Percentiles rank a stretch among this genome's conserved stretches.
These are phyloP conservation scores for Lysandra coridon DNA, from an alignment of 2,888 invertebrate species.

Conservation along the genomic window DNA sequence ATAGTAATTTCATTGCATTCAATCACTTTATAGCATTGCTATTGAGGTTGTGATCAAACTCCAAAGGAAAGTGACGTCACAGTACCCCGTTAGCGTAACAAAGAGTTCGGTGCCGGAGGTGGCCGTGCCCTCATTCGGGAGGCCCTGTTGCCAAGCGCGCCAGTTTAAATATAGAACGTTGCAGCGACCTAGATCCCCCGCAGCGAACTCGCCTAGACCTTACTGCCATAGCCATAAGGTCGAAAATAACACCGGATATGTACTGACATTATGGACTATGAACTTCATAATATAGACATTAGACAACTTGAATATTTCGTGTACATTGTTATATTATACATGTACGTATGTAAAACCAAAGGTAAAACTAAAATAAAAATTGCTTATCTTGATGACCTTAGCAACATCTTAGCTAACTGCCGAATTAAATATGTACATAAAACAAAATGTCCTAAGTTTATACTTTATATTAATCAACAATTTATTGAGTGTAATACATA, in stretches of 20 bases:
- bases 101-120: constrained; percentile 29
- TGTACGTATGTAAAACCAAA: neutral
- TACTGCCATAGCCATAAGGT: neutral
- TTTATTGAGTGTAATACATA: neutral
- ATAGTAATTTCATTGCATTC: neutral
- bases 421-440: neutral
- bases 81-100: constrained; percentile 10
- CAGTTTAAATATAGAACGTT: constrained; percentile 50
- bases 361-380: neutral
- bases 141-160: constrained; percentile 50
- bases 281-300: neutral
- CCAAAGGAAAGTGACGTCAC: neutral
- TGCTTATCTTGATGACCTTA: neutral
- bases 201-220: constrained; percentile 38
- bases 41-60: neutral
- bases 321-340: neutral
- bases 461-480: neutral
- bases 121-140: constrained; percentile 42
- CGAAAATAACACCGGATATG: neutral
- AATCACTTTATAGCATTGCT: neutral
- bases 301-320: neutral
- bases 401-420: neutral
- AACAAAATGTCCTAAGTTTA: neutral
- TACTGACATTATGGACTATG: neutral
- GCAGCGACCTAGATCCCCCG: constrained; percentile 42